A percentile compares a stretch with the other conserved stretches of the same genome.
phyloP scores from a whole-genome alignment of 2,797 vertebrate genomes.

The Phalloptychus januarius region DNA sequence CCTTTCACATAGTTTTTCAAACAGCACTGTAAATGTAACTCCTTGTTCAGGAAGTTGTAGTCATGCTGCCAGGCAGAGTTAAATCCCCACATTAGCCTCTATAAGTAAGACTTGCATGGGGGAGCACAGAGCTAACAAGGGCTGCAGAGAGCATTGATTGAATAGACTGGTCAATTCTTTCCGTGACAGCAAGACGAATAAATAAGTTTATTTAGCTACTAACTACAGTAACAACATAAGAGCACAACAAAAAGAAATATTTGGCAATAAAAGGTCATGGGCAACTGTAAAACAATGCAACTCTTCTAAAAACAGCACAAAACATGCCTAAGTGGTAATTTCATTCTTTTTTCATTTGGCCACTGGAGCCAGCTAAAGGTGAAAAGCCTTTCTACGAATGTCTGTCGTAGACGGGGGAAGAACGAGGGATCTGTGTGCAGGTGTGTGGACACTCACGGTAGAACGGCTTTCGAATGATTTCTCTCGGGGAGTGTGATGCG shows the following conservation, averaged over 20 bases:
- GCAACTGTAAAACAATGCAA: slow-evolving; percentile 71
- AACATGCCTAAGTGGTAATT: slow-evolving; percentile 64
- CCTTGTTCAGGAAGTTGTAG: background rate
- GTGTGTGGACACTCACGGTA: slow-evolving; percentile 32
- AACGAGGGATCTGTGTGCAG: slow-evolving; percentile 23
- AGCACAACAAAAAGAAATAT: slow-evolving; percentile 64
- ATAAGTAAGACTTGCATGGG: slow-evolving; percentile 41
- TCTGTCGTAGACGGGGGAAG: slow-evolving; percentile 44
- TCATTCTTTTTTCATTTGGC: slow-evolving; percentile 67
- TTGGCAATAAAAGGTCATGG: slow-evolving; percentile 72
- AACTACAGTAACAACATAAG: slow-evolving; percentile 47
- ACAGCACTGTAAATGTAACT: background rate
- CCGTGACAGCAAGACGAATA: slow-evolving; percentile 64
- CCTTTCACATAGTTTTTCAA: background rate
- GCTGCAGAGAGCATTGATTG: slow-evolving; percentile 58
- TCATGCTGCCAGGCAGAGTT: background rate
- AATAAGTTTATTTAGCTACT: slow-evolving; percentile 75
- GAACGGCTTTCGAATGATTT: slow-evolving; percentile 48
- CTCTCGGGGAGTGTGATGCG: slow-evolving; percentile 59
- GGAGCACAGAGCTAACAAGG: slow-evolving; percentile 59
- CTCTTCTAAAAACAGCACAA: slow-evolving; percentile 73
- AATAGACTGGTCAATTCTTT: slow-evolving; percentile 41
- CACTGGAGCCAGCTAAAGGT: slow-evolving; percentile 40
- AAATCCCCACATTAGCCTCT: background rate
- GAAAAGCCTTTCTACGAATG: slow-evolving; percentile 54